A percentile compares a stretch with the other conserved stretches of the same genome.
These are phyloP conservation scores for Muraenolepis orangiensis DNA, from an alignment of 2,797 vertebrate genomes.

Conservation along the genomic window DNA sequence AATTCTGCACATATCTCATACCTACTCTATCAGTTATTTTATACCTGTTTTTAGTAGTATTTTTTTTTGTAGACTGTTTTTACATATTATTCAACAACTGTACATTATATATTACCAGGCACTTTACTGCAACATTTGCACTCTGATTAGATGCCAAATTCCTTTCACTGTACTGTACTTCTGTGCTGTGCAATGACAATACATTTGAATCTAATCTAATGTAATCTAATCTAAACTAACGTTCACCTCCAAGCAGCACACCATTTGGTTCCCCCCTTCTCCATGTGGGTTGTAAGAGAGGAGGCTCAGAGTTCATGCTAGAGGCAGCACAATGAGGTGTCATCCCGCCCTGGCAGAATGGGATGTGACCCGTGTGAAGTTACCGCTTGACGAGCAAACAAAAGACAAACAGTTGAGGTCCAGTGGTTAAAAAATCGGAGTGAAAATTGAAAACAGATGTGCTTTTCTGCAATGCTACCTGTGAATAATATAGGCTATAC, in stretches of 20 bases:
- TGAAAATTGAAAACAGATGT: background rate
- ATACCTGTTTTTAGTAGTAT: too few relatives aligned
- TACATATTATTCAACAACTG: too few relatives aligned
- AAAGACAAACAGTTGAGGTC: background rate
- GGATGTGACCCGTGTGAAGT: conserved; percentile 11
- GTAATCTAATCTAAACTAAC: too few relatives aligned
- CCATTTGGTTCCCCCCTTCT: conserved; percentile 17
- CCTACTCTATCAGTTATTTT: too few relatives aligned
- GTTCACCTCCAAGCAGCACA: background rate
- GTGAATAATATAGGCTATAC: background rate
- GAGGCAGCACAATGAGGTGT: conserved; percentile 31
- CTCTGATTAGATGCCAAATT: too few relatives aligned
- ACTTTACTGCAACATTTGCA: too few relatives aligned
- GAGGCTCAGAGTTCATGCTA: conserved; percentile 38
- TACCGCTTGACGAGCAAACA: background rate
- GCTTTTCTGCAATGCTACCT: background rate
- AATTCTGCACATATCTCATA: too few relatives aligned
- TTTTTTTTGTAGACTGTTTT: too few relatives aligned
- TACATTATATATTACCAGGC: too few relatives aligned
- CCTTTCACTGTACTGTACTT: too few relatives aligned
- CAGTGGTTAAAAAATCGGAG: background rate
- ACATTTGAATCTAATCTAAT: too few relatives aligned
- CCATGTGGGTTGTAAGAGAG: conserved; percentile 18
- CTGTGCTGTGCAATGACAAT: too few relatives aligned
- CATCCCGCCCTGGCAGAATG: conserved; percentile 33